Conservation (phyloP, 2,888 invertebrate genomes). For the Ennomos quercinarius region DNA sequence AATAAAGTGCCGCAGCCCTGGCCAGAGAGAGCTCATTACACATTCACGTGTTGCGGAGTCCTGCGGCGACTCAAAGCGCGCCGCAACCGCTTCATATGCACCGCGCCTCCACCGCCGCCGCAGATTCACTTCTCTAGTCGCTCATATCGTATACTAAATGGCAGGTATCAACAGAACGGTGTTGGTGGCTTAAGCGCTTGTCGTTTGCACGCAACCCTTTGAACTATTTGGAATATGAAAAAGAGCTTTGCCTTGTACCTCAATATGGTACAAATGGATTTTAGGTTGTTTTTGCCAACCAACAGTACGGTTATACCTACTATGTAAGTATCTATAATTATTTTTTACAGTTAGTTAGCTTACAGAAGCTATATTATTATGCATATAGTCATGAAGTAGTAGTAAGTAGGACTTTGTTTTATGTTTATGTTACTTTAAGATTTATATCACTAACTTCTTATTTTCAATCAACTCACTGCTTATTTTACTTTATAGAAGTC, state of each 20-base stretch:
- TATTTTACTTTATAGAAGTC: no score
- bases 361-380: no score
- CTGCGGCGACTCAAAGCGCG: conserved; percentile 46
- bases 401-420: no score
- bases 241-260: no score
- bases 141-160: conserved; percentile 26
- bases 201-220: not conserved
- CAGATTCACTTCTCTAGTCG: conserved; percentile 34
- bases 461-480: no score
- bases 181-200: not conserved
- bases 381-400: no score
- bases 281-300: no score
- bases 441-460: no score
- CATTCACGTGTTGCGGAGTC: conserved; percentile 53
- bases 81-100: conserved; percentile 38
- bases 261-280: no score
- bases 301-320: not conserved
- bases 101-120: conserved; percentile 39
- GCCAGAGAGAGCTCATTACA: conserved; percentile 60
- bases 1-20: conserved; percentile 52
- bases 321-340: not conserved
- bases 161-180: not conserved
- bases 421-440: no score
- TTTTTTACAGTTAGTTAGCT: not conserved
- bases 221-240: no score